phyloP scores from a whole-genome alignment of 2,888 invertebrate species.

The Drosophila kanekoi region DNA sequence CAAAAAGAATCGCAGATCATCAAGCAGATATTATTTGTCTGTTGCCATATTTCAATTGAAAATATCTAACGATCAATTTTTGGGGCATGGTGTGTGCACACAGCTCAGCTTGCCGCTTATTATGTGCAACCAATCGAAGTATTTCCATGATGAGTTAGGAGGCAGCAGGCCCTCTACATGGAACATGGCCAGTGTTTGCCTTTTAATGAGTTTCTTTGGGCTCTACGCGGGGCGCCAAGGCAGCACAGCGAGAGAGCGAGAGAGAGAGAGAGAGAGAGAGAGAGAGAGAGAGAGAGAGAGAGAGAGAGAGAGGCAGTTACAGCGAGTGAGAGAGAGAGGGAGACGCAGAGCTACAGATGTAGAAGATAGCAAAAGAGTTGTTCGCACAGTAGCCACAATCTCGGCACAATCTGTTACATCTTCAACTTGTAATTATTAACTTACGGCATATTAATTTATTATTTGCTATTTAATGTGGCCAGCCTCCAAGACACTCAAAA shows the following conservation, averaged over 20 bases:
- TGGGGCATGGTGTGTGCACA: constrained; percentile 7
- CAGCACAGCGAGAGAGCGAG: constrained; percentile 8
- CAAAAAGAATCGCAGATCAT: not conserved
- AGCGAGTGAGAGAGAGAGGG: constrained; percentile 7
- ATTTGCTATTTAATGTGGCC: constrained; percentile 79
- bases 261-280: constrained; percentile 3
- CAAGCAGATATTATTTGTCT: not conserved
- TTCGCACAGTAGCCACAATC: constrained; percentile 70
- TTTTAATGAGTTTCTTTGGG: constrained; percentile 74
- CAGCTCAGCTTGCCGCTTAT: constrained; percentile 9
- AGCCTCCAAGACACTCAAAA: constrained; percentile 52
- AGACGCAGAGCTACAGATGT: constrained; percentile 44
- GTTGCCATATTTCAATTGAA: constrained; percentile 13
- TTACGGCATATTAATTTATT: constrained; percentile 81
- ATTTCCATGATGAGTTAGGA: constrained; percentile 17
- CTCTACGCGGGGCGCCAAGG: constrained; percentile 43
- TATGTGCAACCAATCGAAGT: constrained; percentile 32
- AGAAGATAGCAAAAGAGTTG: constrained; percentile 48
- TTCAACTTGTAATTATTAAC: constrained; percentile 78
- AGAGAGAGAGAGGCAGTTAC: constrained; percentile 3
- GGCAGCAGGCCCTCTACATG: constrained; percentile 18
- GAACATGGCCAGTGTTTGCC: constrained; percentile 39
- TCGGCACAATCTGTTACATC: constrained; percentile 69
- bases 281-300: constrained; percentile 14
- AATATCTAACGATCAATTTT: constrained; percentile 10